Percentiles rank a stretch among this genome's conserved stretches.
Evolutionary conservation across 2,797 vertebrate genomes (phyloP).

Genomic region (Anguilla pacifica): DNA sequence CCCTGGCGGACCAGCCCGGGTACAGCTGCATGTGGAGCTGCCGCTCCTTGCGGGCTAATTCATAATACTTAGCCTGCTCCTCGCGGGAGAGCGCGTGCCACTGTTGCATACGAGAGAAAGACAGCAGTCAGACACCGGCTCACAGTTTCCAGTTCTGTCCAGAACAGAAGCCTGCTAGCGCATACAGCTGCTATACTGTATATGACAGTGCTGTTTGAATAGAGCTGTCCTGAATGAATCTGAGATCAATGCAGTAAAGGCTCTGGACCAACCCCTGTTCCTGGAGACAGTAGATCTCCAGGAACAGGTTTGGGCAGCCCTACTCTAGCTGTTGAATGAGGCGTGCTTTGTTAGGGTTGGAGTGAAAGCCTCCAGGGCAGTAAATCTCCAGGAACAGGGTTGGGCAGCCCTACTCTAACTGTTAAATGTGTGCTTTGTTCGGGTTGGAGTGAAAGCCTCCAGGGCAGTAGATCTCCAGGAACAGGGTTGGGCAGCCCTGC

Average conservation of each 20-base stretch:
- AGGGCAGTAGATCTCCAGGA: too few relatives aligned
- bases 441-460: too few relatives aligned
- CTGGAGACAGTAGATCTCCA: too few relatives aligned
- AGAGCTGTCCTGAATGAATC: not conserved
- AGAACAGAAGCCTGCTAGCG: constrained; percentile 54
- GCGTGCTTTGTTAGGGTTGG: too few relatives aligned
- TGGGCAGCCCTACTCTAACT: too few relatives aligned
- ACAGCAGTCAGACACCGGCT: constrained; percentile 66
- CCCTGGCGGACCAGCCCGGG: constrained; percentile 88
- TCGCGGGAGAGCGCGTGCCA: constrained; percentile 99
- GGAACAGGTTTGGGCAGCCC: too few relatives aligned
- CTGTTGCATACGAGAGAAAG: constrained; percentile 67
- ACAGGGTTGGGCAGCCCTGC: too few relatives aligned
- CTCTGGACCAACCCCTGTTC: too few relatives aligned
- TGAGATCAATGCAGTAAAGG: not conserved
- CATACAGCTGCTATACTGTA: constrained; percentile 38
- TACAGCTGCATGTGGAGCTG: constrained; percentile 90
- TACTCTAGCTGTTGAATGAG: too few relatives aligned
- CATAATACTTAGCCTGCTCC: constrained; percentile 91
- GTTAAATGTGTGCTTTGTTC: too few relatives aligned
- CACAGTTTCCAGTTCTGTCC: constrained; percentile 61
- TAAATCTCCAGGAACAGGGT: too few relatives aligned
- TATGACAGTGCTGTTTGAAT: not conserved
- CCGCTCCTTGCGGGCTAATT: constrained; percentile 86
- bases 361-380: too few relatives aligned